Percentiles rank a stretch among this genome's conserved stretches.
These are phyloP conservation scores for Aphidius ervi DNA, from an alignment of 1,140 invertebrate genomes.

Conservation along the genomic window DNA sequence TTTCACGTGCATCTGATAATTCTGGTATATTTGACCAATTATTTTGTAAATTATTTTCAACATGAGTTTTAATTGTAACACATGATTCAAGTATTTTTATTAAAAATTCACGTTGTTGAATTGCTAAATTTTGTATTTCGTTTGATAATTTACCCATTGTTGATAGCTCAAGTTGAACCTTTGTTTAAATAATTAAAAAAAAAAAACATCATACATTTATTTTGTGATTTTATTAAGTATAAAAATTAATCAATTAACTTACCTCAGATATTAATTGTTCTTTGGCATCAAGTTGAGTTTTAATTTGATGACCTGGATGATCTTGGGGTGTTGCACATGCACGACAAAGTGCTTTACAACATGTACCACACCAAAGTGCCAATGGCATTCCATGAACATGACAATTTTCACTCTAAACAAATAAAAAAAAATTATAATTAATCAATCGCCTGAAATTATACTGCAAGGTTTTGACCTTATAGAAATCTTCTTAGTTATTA, in stretches of 20 bases:
- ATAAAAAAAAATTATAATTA: constrained; percentile 9
- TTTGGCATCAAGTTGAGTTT: constrained; percentile 64
- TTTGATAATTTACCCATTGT: constrained; percentile 56
- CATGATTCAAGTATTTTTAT: constrained; percentile 70
- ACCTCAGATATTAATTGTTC: constrained; percentile 64
- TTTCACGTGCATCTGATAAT: constrained; percentile 61
- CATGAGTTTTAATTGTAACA: constrained; percentile 67
- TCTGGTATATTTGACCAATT: constrained; percentile 62
- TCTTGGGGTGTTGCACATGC: constrained; percentile 63
- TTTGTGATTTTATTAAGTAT: no score
- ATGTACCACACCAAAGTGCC: constrained; percentile 69
- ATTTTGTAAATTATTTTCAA: constrained; percentile 67
- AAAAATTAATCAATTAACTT: constrained; percentile 38
- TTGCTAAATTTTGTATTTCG: constrained; percentile 62
- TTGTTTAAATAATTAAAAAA: neutral
- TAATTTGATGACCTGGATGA: constrained; percentile 63
- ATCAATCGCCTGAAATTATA: neutral
- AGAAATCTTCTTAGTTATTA: constrained; percentile 6
- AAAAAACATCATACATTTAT: no score
- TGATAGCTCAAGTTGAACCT: constrained; percentile 54
- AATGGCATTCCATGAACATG: constrained; percentile 69
- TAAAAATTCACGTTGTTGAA: constrained; percentile 66
- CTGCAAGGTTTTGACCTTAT: constrained; percentile 24
- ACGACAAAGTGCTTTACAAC: constrained; percentile 61
- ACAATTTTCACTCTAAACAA: constrained; percentile 59